These are phyloP conservation scores for Schizopygopsis malacanthus DNA, from an alignment of 2,797 vertebrate genomes.

Conservation along the genomic window DNA sequence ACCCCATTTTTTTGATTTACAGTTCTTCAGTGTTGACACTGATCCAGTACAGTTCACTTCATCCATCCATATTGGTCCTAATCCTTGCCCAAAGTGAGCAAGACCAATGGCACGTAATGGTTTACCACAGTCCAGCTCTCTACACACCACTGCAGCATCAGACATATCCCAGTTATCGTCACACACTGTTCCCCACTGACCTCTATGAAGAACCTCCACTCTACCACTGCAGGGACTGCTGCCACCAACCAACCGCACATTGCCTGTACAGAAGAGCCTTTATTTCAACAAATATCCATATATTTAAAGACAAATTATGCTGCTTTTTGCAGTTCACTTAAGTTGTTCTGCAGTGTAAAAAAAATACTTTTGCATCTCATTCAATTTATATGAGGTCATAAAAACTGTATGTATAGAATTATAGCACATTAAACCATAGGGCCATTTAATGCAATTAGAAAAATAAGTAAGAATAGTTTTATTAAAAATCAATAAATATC, in stretches of 20 bases:
- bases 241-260: neutral
- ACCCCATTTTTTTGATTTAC: conserved; percentile 66
- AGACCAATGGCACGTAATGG: neutral
- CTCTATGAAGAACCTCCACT: neutral
- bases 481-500: neutral
- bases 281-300: too few species aligned
- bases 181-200: conserved; percentile 20
- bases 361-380: neutral
- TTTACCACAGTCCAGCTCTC: neutral
- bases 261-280: neutral
- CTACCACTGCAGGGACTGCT: neutral
- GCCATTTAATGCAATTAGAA: neutral
- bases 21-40: conserved; percentile 57
- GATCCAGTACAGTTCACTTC: neutral
- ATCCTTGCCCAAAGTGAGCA: neutral
- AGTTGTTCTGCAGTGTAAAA: neutral
- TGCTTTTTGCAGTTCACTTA: neutral
- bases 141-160: conserved; percentile 1
- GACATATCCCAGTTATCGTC: neutral
- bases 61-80: neutral
- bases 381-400: neutral
- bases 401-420: neutral
- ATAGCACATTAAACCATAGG: neutral
- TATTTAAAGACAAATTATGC: neutral
- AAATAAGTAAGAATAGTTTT: too few species aligned